phyloP scores from a whole-genome alignment of 1,140 invertebrate genomes.

The Pseudoatta argentina region DNA sequence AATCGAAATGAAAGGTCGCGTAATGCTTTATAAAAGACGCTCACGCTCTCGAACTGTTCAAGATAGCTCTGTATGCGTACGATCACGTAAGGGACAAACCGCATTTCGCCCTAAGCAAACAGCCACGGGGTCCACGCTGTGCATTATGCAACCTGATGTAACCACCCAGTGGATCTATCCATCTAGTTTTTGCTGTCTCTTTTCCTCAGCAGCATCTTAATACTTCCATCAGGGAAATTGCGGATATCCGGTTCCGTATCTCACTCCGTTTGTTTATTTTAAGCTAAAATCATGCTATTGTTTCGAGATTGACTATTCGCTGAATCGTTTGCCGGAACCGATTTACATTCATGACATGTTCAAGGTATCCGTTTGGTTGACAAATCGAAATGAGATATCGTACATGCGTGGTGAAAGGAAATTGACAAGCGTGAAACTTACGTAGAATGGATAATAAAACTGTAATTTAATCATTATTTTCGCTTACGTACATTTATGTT shows the following conservation, averaged over 20 bases:
- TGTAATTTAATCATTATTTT: not conserved
- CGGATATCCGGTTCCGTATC: slow-evolving; percentile 45
- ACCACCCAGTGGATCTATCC: slow-evolving; percentile 71
- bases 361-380: not conserved
- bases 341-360: not conserved
- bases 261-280: not conserved
- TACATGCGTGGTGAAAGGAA: not conserved
- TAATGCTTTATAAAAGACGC: slow-evolving; percentile 47
- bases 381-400: not conserved
- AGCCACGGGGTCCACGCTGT: slow-evolving; percentile 40
- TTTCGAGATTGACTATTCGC: not conserved
- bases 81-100: slow-evolving; percentile 60
- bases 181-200: slow-evolving; percentile 39
- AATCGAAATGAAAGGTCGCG: slow-evolving; percentile 34
- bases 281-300: not conserved
- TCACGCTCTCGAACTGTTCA: not conserved
- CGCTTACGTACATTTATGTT: not conserved
- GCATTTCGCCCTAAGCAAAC: slow-evolving; percentile 73
- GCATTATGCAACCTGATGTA: slow-evolving; percentile 75
- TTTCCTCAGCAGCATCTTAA: not conserved
- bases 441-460: not conserved
- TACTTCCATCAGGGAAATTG: slow-evolving; percentile 34
- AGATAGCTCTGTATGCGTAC: slow-evolving; percentile 20
- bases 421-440: slow-evolving; percentile 8
- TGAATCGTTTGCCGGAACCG: not conserved